A percentile compares a stretch with the other conserved stretches of the same genome.
Evolutionary conservation across 64 coral and sea anemone genomes (phyloP).

Genomic region (Montipora efflorescens): DNA sequence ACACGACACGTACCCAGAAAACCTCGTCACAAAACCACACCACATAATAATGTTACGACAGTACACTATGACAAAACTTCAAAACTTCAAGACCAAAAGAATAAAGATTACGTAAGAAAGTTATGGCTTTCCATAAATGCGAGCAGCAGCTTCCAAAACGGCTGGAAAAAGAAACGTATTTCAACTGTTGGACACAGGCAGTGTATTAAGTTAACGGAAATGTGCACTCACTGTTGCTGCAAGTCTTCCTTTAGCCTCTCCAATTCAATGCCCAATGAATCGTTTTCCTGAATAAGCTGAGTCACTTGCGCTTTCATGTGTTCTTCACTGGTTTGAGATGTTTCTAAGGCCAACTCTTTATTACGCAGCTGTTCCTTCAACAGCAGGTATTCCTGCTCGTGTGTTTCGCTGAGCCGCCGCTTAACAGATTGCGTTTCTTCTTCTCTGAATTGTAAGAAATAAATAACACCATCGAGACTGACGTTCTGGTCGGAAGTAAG

Average conservation of each 20-base stretch:
- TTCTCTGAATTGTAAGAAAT: not conserved
- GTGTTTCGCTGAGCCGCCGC: not conserved
- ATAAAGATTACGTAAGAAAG: too few relatives aligned
- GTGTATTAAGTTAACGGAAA: not conserved
- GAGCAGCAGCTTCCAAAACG: too few relatives aligned
- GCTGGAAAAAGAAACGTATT: too few relatives aligned
- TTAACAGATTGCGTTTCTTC: not conserved
- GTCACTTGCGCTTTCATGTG: conserved; percentile 51
- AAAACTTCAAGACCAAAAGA: too few relatives aligned
- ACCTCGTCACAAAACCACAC: too few relatives aligned
- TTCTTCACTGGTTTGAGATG: conserved; percentile 3
- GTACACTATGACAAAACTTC: too few relatives aligned
- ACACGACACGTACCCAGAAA: too few relatives aligned
- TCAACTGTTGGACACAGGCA: too few relatives aligned
- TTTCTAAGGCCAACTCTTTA: not conserved
- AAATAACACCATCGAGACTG: not conserved
- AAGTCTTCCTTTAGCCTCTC: conserved; percentile 32
- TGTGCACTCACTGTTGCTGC: conserved; percentile 18
- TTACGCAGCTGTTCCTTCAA: conserved; percentile 4
- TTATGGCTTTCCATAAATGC: too few relatives aligned
- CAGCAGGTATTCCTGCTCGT: not conserved
- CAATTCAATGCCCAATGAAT: conserved; percentile 3
- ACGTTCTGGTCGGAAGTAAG: too few relatives aligned
- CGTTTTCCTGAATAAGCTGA: conserved; percentile 63
- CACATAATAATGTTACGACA: too few relatives aligned